Conservation (phyloP, 2,888 invertebrate genomes). For the Terebella lapidaria region DNA sequence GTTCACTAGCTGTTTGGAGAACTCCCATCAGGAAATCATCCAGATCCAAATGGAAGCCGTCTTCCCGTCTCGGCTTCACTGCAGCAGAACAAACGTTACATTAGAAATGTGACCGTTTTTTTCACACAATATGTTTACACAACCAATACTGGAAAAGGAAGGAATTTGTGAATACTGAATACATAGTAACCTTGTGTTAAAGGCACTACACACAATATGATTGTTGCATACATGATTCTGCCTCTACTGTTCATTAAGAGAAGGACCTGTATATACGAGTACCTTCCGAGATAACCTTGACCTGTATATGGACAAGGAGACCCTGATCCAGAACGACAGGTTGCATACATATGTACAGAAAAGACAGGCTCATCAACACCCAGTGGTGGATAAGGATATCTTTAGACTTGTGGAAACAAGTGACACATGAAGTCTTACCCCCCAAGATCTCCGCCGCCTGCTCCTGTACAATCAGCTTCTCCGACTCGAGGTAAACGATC, state of each 20-base stretch:
- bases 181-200: too few relatives aligned
- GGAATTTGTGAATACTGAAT: neutral
- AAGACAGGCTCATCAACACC: too few relatives aligned
- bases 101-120: neutral
- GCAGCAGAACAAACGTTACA: slow-evolving; percentile 18
- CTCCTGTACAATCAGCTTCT: slow-evolving; percentile 68
- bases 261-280: too few relatives aligned
- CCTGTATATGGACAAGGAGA: too few relatives aligned
- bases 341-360: too few relatives aligned
- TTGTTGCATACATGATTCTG: too few relatives aligned
- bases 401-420: too few relatives aligned
- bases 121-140: neutral
- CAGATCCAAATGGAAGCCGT: slow-evolving; percentile 83
- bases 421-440: too few relatives aligned
- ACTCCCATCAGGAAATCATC: slow-evolving; percentile 83
- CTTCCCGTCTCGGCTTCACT: slow-evolving; percentile 67
- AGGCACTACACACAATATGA: neutral
- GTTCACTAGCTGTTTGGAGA: slow-evolving; percentile 74
- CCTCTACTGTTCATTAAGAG: too few relatives aligned
- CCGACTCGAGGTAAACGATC: slow-evolving; percentile 72
- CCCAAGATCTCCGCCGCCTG: slow-evolving; percentile 49
- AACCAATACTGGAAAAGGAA: neutral
- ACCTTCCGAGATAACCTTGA: too few relatives aligned
- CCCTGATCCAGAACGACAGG: too few relatives aligned
- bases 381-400: too few relatives aligned